Evolutionary conservation across 1,140 invertebrate genomes (phyloP).

Genomic region (Philopotamus ludificatus): DNA sequence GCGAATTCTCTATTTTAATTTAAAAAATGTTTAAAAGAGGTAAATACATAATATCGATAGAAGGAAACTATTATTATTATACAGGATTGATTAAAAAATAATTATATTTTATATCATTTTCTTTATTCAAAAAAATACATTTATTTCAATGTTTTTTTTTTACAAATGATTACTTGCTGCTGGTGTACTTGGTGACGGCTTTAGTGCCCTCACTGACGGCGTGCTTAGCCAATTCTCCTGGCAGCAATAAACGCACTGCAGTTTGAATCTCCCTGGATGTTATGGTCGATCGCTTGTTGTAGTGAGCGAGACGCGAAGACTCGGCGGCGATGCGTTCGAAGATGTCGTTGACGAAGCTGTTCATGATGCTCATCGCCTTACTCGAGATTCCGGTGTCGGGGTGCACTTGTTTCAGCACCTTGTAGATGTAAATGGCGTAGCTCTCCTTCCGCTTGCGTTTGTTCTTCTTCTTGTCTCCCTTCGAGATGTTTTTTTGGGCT

Average conservation of each 20-base stretch:
- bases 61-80: no score
- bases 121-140: no score
- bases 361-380: constrained; percentile 64
- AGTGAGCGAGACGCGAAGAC: constrained; percentile 65
- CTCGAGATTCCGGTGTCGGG: constrained; percentile 67
- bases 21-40: no score
- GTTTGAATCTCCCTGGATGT: constrained; percentile 59
- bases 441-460: constrained; percentile 62
- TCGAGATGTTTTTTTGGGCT: constrained; percentile 58
- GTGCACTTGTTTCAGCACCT: constrained; percentile 70
- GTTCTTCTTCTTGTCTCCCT: constrained; percentile 60
- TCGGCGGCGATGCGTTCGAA: constrained; percentile 58
- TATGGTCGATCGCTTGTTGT: constrained; percentile 68
- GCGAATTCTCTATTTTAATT: no score
- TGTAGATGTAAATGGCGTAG: constrained; percentile 72
- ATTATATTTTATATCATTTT: no score
- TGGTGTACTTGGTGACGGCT: constrained; percentile 61
- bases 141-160: no score
- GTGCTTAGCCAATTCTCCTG: constrained; percentile 62
- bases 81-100: no score
- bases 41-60: no score
- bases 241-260: constrained; percentile 57
- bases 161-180: constrained; percentile 53
- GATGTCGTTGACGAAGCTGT: no score
- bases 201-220: constrained; percentile 61